These are phyloP conservation scores for Argyrosomus regius DNA, from an alignment of 2,797 vertebrate species.

Conservation along the genomic window DNA sequence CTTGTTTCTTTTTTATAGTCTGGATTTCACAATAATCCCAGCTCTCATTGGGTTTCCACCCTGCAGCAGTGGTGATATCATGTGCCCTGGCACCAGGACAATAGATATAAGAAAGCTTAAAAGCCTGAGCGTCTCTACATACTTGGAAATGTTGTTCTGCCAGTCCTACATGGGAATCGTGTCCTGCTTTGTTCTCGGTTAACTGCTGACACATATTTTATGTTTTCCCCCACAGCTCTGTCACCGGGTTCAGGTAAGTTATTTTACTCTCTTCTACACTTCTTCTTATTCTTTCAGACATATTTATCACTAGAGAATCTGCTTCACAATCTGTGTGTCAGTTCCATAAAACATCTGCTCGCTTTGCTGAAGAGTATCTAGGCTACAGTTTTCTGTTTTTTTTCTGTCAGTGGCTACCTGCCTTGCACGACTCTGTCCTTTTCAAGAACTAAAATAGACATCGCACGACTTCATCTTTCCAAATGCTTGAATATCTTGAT, in stretches of 20 bases:
- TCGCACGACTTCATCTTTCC: conserved; percentile 44
- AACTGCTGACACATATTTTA: conserved; percentile 46
- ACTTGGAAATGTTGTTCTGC: conserved; percentile 30
- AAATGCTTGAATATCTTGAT: conserved; percentile 29
- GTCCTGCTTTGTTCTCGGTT: conserved; percentile 33
- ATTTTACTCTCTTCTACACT: conserved; percentile 30
- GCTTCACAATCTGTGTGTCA: conserved; percentile 7
- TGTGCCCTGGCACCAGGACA: conserved; percentile 3
- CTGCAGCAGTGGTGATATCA: neutral
- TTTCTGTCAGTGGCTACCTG: conserved; percentile 23
- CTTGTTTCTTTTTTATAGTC: neutral
- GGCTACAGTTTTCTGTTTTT: conserved; percentile 34
- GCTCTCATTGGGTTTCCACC: conserved; percentile 4
- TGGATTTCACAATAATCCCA: conserved; percentile 1
- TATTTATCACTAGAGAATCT: conserved; percentile 3
- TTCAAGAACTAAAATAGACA: conserved; percentile 56
- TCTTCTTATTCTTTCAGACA: conserved; percentile 26
- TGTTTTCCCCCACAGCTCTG: conserved; percentile 84
- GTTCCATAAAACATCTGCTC: conserved; percentile 41
- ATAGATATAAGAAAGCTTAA: conserved; percentile 14
- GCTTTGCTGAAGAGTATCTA: conserved; percentile 19
- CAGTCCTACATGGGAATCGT: conserved; percentile 6
- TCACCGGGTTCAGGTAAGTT: conserved; percentile 93
- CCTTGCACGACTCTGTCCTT: conserved; percentile 38
- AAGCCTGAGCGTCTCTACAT: neutral